Evolutionary conservation across 2,888 invertebrate species (phyloP).

Genomic region (Yponomeuta plumbellus): DNA sequence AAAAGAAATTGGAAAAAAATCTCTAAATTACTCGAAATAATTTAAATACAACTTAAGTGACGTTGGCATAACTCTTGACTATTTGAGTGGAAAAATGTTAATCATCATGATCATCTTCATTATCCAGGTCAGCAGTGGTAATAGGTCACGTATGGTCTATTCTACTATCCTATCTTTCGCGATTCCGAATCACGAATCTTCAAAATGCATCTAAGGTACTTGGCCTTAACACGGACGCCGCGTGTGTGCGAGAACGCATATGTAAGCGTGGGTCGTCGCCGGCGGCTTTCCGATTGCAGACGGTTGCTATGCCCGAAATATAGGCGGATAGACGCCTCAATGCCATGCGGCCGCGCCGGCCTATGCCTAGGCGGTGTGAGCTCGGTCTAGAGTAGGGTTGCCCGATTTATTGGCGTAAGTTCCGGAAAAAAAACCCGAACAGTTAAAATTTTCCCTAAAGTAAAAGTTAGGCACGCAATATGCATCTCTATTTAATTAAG

Average conservation of each 20-base stretch:
- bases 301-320: constrained; percentile 73
- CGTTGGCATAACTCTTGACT: no score
- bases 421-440: no score
- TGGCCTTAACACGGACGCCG: constrained; percentile 27
- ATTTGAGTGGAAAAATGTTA: no score
- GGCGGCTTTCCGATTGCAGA: constrained; percentile 67
- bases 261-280: constrained; percentile 47
- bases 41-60: no score
- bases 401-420: no score
- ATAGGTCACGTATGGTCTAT: not conserved
- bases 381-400: constrained; percentile 10
- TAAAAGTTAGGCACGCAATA: no score
- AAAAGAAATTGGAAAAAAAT: no score
- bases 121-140: no score
- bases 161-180: not conserved
- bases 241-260: constrained; percentile 38
- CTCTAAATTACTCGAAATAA: no score
- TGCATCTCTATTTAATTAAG: no score
- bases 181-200: not conserved
- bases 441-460: no score
- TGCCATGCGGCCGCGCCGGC: constrained; percentile 45
- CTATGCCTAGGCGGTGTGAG: constrained; percentile 15
- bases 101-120: no score
- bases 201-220: not conserved
- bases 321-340: constrained; percentile 61